These are phyloP conservation scores for Lasioglossum figueresi DNA, from an alignment of 2,888 invertebrate genomes.

Conservation along the genomic window DNA sequence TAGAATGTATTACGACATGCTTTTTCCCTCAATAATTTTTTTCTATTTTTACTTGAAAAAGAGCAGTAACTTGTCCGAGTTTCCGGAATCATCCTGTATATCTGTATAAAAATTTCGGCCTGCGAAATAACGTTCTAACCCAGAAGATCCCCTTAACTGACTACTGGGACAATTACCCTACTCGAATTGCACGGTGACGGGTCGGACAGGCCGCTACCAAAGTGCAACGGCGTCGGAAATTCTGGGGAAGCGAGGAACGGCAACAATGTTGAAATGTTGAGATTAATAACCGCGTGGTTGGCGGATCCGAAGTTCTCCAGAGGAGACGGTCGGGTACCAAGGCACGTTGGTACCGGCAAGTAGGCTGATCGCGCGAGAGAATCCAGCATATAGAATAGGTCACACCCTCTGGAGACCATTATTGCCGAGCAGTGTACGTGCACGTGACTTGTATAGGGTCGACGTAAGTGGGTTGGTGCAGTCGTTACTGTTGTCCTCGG, in stretches of 20 bases:
- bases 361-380: slow-evolving; percentile 53
- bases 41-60: no score
- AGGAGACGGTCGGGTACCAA: slow-evolving; percentile 36
- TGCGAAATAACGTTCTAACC: not conserved
- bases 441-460: slow-evolving; percentile 75
- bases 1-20: no score
- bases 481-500: slow-evolving; percentile 72
- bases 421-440: slow-evolving; percentile 71
- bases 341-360: slow-evolving; percentile 52
- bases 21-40: no score
- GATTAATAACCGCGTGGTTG: not conserved
- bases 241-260: not conserved
- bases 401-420: slow-evolving; percentile 73
- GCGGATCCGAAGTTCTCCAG: slow-evolving; percentile 21
- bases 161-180: not conserved
- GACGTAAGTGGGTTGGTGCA: slow-evolving; percentile 72
- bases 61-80: no score
- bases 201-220: not conserved
- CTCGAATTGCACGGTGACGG: not conserved
- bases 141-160: not conserved
- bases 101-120: not conserved
- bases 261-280: slow-evolving; percentile 2
- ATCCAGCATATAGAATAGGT: slow-evolving; percentile 71
- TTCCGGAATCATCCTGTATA: no score
- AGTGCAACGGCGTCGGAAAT: not conserved